Base-by-base conservation (phyloP, 2,113 vertebrate species). In the Perccottus glenii region DNA sequence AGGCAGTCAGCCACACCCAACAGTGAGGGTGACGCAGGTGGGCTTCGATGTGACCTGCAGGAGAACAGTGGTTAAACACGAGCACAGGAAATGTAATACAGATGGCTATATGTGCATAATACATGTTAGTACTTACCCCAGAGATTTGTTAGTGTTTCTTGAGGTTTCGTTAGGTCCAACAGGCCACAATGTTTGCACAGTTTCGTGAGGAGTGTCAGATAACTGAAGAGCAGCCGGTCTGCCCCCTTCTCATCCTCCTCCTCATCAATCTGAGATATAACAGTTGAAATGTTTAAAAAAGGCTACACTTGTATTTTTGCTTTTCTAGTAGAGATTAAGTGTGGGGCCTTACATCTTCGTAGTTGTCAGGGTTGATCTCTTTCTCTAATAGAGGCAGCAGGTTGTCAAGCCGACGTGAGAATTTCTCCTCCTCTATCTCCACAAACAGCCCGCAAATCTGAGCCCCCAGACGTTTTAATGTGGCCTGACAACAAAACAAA, bases 1-100 rank as follows among this genome's bases (percentile, higher is more conserved):
- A 94, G 27, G 97, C 92, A 0, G 95, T 98, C 70, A 98, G 89
- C 96, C 98, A 98, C 49, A 99, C 97, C 97, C 97, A 99, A 84
- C 81, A 96, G 81, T 99, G 98, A 35, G 97, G 95, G 65, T 98
- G 91, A 64, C 94, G 92, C 74, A 99, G 90, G 87, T 99, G 96
- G 70, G 92, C 82, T 48, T 98, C 93, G 6, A 95, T 66, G 14
- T 98, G 95, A 79, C 85, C 97, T 99, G 67, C 0, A 58, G 36
- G 64, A 32, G 8, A 12, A 33, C 38, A 58, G n/a, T 2, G 4
- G 9, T 11, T 14, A 32, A 33, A 53, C 9, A 57, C 53, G 38
- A n/a, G 35, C 36, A 33, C 4, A 11, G 32, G 10, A 5, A 33
- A 52, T 33, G 10, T 5, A 52, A 9, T 35, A 33, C 9, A 46